Base-by-base conservation (phyloP, 2,888 invertebrate genomes). In the Autographa pulchrina region DNA sequence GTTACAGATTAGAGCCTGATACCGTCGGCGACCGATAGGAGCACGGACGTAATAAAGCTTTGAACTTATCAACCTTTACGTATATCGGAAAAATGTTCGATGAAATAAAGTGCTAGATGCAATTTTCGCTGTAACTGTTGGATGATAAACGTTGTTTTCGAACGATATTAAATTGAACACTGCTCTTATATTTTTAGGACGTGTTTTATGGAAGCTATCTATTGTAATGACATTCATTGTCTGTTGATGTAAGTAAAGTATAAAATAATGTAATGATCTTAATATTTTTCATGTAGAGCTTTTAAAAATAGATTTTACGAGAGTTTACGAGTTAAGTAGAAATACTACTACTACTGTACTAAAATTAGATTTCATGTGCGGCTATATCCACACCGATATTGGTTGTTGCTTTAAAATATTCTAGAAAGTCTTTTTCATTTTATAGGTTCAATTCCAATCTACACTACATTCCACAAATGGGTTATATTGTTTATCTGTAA, bases 1-100 rank as follows among this genome's bases (percentile, higher is more conserved):
- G 78, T 84, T 80, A 87, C 88, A 88, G 89, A 87, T 84, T 82
- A 81, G 82, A 80, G 68, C 76, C 69, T 81, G 86, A 87, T 86
- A 85, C 68, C 59, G 76, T 73, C 60, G 62, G 20, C 73, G 66
- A 70, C 66, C 77, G 74, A 81, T 83, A 83, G 82, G 81, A 79
- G 83, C 82, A 83, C 64, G 84, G 78, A 81, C 75, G 75, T 81
- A 83, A 85, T 85, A 87, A 86, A 85, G 78, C 77, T 72, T 77
- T 74, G 70, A 82, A 74, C 77, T 81, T 80, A 75, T 74, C 72
- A 72, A 80, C 72, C 77, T 72, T 76, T 75, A 70, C 69, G 68
- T 74, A 63, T 76, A 72, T 75, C 76, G 75, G 75, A 69, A 80
- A 80, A 75, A 62, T 76, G 59, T 75, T 74, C 62, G 58, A 68